Percentiles rank a stretch among this genome's conserved stretches.
Conservation (phyloP, 2,113 vertebrate genomes). For the Amazona guildingii region DNA sequence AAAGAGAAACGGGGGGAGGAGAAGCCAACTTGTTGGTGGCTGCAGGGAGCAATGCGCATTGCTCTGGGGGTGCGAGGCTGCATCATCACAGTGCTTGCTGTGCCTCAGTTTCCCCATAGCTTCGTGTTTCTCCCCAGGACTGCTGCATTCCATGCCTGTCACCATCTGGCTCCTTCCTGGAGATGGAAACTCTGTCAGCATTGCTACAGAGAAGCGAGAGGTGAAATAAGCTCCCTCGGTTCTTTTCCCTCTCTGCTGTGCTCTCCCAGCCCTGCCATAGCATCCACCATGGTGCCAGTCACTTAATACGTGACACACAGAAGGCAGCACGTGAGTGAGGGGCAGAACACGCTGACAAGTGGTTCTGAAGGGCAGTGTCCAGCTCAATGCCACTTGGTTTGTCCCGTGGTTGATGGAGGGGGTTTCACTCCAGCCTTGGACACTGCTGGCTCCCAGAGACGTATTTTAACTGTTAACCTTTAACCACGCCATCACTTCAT, state of each 20-base stretch:
- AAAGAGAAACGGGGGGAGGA: background rate
- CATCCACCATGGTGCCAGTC: background rate
- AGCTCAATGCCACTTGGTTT: background rate
- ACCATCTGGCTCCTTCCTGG: background rate
- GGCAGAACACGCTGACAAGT: fast-evolving
- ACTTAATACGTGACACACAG: background rate
- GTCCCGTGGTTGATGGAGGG: background rate
- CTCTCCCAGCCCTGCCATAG: background rate
- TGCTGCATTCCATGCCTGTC: background rate
- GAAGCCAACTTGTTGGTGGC: background rate
- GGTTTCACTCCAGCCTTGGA: background rate
- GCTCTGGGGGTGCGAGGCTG: fast-evolving
- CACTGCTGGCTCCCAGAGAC: background rate
- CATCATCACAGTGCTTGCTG: background rate
- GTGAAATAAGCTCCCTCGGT: background rate
- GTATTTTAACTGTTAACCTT: background rate
- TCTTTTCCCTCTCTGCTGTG: background rate
- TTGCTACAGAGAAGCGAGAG: background rate
- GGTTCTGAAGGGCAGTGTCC: background rate
- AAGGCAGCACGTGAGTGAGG: background rate
- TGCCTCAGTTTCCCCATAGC: background rate
- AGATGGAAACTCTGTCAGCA: background rate
- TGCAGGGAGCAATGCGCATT: background rate
- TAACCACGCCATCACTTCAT: background rate
- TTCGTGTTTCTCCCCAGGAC: fast-evolving